phyloP scores from a whole-genome alignment of 2,113 vertebrate genomes.

The Daboia siamensis region DNA sequence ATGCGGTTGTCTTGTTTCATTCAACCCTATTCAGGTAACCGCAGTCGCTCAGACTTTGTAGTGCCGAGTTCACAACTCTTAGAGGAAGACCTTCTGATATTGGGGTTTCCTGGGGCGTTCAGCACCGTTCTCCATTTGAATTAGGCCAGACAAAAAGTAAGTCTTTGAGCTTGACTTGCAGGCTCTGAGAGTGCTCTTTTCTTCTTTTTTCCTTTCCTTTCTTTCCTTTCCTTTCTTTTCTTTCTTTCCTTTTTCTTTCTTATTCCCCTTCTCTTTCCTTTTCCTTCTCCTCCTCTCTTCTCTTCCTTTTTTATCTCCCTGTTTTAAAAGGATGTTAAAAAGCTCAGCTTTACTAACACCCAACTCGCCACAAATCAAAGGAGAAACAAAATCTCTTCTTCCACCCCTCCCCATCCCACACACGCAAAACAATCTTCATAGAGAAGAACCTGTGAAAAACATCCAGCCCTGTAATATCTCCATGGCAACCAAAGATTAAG shows the following conservation, averaged over 20 bases:
- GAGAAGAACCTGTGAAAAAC: conserved; percentile 69
- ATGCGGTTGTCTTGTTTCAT: conserved; percentile 99
- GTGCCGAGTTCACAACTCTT: conserved; percentile 87
- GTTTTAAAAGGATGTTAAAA: conserved; percentile 66
- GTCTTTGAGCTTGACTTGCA: conserved; percentile 90
- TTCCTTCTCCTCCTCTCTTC: background rate
- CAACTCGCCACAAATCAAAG: conserved; percentile 79
- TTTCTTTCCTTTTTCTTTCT: background rate
- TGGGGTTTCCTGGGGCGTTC: conserved; percentile 97
- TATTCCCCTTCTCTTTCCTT: background rate
- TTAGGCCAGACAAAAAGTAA: conserved; percentile 97
- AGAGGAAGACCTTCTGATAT: conserved; percentile 98
- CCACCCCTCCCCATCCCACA: background rate
- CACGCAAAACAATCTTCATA: conserved; percentile 65
- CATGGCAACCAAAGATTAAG: conserved; percentile 73
- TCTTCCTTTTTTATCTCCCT: conserved; percentile 55
- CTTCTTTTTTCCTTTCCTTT: conserved; percentile 79
- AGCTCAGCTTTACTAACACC: conserved; percentile 64
- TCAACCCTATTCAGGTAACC: conserved; percentile 96
- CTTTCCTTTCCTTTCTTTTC: conserved; percentile 46
- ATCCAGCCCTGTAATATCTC: conserved; percentile 68
- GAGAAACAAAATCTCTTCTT: conserved; percentile 31
- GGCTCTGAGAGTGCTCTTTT: conserved; percentile 60
- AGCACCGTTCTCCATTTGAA: conserved; percentile 92
- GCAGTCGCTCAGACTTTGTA: conserved; percentile 90